Conservation (phyloP, 1,140 invertebrate genomes). For the Homalodisca vitripennis region DNA sequence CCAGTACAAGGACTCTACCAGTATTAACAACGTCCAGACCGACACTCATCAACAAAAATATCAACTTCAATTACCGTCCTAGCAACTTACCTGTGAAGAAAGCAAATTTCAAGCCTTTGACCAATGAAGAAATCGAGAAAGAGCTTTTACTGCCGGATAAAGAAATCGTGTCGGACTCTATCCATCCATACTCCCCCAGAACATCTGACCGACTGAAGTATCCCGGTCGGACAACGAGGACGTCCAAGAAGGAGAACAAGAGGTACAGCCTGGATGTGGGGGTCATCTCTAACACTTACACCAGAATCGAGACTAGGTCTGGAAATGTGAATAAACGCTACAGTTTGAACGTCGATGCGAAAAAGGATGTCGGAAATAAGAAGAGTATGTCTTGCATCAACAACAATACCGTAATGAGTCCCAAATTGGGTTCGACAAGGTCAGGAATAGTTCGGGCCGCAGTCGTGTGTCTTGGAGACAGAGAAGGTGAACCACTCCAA, state of each 20-base stretch:
- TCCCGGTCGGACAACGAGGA: neutral
- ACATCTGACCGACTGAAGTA: neutral
- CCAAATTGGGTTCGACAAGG: conserved; percentile 10
- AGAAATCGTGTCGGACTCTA: too few species aligned
- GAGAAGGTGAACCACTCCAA: conserved; percentile 14
- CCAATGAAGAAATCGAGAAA: conserved; percentile 12
- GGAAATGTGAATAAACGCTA: neutral
- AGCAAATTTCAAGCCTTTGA: neutral
- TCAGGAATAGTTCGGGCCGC: conserved; percentile 12
- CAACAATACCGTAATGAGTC: conserved; percentile 6
- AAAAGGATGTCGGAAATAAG: neutral
- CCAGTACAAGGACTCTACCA: neutral
- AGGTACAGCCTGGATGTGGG: neutral
- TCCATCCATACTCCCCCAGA: conserved; percentile 4
- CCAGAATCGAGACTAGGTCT: conserved; percentile 7
- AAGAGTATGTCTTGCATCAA: neutral
- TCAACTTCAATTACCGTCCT: neutral
- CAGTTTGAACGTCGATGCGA: conserved; percentile 1
- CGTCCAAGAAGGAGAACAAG: conserved; percentile 14
- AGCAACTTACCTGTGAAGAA: conserved; percentile 12
- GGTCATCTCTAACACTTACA: neutral
- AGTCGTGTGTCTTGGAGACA: conserved; percentile 8
- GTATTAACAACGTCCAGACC: neutral
- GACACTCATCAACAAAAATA: neutral
- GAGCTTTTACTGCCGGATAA: neutral